A percentile compares a stretch with the other conserved stretches of the same genome.
Conservation (phyloP, 2,888 invertebrate species). For the Trilocha varians region DNA sequence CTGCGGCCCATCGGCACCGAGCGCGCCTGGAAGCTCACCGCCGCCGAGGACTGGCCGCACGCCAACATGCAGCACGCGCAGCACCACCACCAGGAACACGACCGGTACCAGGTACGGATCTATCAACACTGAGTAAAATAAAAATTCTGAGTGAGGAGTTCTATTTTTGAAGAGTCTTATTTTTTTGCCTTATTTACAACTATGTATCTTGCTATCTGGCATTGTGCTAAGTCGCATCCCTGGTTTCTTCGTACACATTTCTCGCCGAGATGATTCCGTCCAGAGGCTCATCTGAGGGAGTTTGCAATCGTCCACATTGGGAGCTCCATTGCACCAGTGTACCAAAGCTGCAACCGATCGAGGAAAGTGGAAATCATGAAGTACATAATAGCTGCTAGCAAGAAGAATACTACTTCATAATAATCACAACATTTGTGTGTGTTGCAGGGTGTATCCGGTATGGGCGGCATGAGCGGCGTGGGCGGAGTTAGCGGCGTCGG, state of each 20-base stretch:
- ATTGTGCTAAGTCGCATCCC: too few species aligned
- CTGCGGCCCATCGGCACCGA: slow-evolving; percentile 89
- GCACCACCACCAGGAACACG: slow-evolving; percentile 57
- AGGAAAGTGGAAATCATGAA: too few species aligned
- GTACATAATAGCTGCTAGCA: too few species aligned
- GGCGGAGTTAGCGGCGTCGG: slow-evolving; percentile 12
- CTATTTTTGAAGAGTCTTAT: neutral
- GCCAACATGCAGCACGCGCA: slow-evolving; percentile 29
- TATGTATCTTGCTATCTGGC: too few species aligned
- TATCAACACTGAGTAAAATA: too few species aligned
- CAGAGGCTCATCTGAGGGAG: too few species aligned
- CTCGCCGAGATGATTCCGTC: too few species aligned
- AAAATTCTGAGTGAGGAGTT: too few species aligned
- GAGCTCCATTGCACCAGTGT: too few species aligned
- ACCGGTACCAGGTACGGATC: slow-evolving; percentile 56
- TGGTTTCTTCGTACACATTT: too few species aligned
- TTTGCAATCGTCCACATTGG: too few species aligned
- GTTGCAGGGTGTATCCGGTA: slow-evolving; percentile 28
- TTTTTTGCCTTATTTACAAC: neutral
- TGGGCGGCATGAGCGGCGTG: slow-evolving; percentile 19
- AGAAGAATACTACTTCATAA: neutral
- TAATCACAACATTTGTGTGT: neutral
- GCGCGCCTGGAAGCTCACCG: slow-evolving; percentile 79
- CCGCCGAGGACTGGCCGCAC: slow-evolving; percentile 54
- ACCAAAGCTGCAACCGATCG: too few species aligned